A percentile compares a stretch with the other conserved stretches of the same genome.
Conservation (phyloP, 2,888 invertebrate species). For the Trissolcus brochymenae region DNA sequence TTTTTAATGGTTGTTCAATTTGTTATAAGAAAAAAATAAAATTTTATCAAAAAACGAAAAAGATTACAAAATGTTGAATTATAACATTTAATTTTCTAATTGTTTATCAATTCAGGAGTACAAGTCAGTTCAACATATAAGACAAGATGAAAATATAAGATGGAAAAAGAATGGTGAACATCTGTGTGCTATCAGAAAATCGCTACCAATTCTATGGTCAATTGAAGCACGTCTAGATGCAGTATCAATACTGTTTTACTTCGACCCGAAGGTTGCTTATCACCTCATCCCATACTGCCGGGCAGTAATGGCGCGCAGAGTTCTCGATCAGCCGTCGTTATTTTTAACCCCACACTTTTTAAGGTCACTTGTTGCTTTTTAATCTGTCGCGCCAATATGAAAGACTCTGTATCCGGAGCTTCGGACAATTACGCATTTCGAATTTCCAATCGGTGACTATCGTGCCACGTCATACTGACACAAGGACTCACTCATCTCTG, state of each 20-base stretch:
- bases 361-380: conserved; percentile 76
- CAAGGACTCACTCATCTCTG: conserved; percentile 38
- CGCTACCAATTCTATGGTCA: conserved; percentile 51
- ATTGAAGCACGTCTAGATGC: conserved; percentile 51
- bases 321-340: conserved; percentile 72
- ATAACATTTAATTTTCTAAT: too few species aligned
- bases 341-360: conserved; percentile 74
- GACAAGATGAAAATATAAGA: too few species aligned
- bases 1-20: too few species aligned
- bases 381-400: conserved; percentile 66
- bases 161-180: conserved; percentile 5
- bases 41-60: too few species aligned
- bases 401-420: conserved; percentile 59
- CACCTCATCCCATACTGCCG: conserved; percentile 62
- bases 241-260: conserved; percentile 56
- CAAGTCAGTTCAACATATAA: too few species aligned
- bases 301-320: conserved; percentile 66
- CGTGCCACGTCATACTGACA: conserved; percentile 49
- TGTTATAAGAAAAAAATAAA: too few species aligned
- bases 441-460: conserved; percentile 60
- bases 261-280: conserved; percentile 62
- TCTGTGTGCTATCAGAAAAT: conserved; percentile 47
- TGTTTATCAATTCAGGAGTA: too few species aligned
- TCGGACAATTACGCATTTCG: conserved; percentile 60
- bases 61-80: too few species aligned